Evolutionary conservation across 2,113 vertebrate genomes (phyloP), one percentile per base, ranked within the genome.

Genomic region (Phycodurus eques): DNA sequence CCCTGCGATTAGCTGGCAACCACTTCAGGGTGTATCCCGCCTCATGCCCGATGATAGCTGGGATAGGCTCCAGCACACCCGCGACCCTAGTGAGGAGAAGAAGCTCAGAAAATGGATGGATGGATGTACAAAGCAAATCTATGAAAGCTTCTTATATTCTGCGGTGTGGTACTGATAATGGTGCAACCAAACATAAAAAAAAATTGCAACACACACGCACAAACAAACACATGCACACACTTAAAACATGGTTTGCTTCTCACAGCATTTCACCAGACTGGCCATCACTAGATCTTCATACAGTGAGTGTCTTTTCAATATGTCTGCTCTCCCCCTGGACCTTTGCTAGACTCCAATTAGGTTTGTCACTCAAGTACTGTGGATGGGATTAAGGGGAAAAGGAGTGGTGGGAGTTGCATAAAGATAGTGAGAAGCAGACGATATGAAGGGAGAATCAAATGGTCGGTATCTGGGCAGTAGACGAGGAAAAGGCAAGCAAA

Each of bases 311-410:
- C 77, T 87, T 87, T 85, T 63, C 78, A 80, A 83, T 77, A 76
- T 80, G 84, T 87, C 73, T 80, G 73, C 51, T 71, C 75, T 89
- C 88, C 89, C 90, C 77, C 80, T 71, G 85, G 88, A 87, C 84
- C 75, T 70, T 80, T 72, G 77, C 82, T 86, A 86, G 85, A 79
- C 83, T 88, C 90, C 88, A 90, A 91, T 91, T 91, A 91, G 85
- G 82, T 89, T 89, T 91, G 90, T 91, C 90, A 90, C 87, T 91
- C 90, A 90, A 86, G 87, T 82, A 70, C 83, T 83, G 73, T 83
- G 80, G 85, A 83, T 83, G 81, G 85, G 84, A 91, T 88, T 88
- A 88, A 82, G 78, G 80, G 76, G 79, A 77, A 81, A 85, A 15
- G 27, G 67, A 59, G 35, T 33, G 31, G 56, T 61, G 27, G 10